Percentiles rank a stretch among this genome's conserved stretches.
These are phyloP conservation scores for Cybosia mesomella DNA, from an alignment of 2,888 invertebrate species.

Conservation along the genomic window DNA sequence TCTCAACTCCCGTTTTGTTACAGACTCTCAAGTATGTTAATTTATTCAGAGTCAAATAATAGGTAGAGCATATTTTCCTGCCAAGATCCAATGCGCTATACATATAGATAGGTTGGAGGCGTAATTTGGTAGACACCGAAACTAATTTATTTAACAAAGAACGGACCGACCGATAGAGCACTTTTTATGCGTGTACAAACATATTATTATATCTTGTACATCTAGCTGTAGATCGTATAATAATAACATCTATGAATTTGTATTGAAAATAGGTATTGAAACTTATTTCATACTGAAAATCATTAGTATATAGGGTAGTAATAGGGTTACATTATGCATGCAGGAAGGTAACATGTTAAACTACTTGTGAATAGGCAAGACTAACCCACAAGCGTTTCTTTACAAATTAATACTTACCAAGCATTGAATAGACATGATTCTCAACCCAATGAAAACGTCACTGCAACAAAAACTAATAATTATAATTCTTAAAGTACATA, in stretches of 20 bases:
- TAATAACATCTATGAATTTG: slow-evolving; percentile 2
- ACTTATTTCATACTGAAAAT: not conserved
- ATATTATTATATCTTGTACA: slow-evolving; percentile 64
- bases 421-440: not conserved
- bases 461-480: not conserved
- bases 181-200: slow-evolving; percentile 84
- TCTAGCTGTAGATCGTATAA: slow-evolving; percentile 11
- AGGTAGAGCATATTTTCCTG: slow-evolving; percentile 84
- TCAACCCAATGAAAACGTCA: not conserved
- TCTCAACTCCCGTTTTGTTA: slow-evolving; percentile 80
- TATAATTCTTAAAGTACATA: no score
- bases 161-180: slow-evolving; percentile 82
- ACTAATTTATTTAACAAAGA: slow-evolving; percentile 88
- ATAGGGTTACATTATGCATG: not conserved
- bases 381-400: not conserved
- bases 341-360: not conserved
- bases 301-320: not conserved
- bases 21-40: slow-evolving; percentile 77
- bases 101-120: slow-evolving; percentile 84
- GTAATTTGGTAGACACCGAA: slow-evolving; percentile 88
- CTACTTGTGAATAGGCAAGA: not conserved
- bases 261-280: not conserved
- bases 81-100: slow-evolving; percentile 77
- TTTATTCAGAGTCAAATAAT: slow-evolving; percentile 79
- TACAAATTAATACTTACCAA: not conserved